Evolutionary conservation across 2,113 vertebrate genomes (phyloP), one percentile per base, ranked within the genome.

Genomic region (Nannobrachium achirus): DNA sequence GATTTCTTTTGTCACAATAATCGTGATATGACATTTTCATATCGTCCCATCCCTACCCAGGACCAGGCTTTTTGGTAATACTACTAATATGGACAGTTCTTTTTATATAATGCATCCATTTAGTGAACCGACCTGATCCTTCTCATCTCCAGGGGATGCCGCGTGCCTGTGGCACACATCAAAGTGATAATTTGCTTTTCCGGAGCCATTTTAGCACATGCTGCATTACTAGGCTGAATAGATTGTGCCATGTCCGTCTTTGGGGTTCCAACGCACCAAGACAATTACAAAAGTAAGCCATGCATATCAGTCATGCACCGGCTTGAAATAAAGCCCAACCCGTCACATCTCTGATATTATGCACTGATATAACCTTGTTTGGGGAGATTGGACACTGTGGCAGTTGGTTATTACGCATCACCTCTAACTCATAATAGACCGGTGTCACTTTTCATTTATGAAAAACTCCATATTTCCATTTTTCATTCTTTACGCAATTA

Each of bases 281-380:
- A 93, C 91, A 92, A 93, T 93, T 92, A 92, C 90, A 89, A 84
- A 86, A 88, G 86, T 85, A 91, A 92, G 89, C 80, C 91, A 93
- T 92, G 92, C 91, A 92, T 92, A 92, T 93, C 91, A 92, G 89
- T 92, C 89, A 93, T 85, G 78, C 33, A 63, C 83, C 74, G 79
- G 77, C 82, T 90, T 69, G 76, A 84, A 88, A 86, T 82, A 84
- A 88, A 86, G 86, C 81, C 79, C 69, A 71, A 68, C 77, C n/a
- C 78, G 66, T 84, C 57, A 71, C 69, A 75, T 80, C 69, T 63
- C 82, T 71, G 75, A 78, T 73, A 68, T 5, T 33, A 73, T 69
- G 69, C 61, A 75, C 73, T 49, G 64, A 69, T 64, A 81, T 78
- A 86, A 88, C 84, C 86, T 81, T 85, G 81, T 82, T 87, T 84